Evolutionary conservation across 2,888 invertebrate genomes (phyloP).

Genomic region (Lissonota sp.): DNA sequence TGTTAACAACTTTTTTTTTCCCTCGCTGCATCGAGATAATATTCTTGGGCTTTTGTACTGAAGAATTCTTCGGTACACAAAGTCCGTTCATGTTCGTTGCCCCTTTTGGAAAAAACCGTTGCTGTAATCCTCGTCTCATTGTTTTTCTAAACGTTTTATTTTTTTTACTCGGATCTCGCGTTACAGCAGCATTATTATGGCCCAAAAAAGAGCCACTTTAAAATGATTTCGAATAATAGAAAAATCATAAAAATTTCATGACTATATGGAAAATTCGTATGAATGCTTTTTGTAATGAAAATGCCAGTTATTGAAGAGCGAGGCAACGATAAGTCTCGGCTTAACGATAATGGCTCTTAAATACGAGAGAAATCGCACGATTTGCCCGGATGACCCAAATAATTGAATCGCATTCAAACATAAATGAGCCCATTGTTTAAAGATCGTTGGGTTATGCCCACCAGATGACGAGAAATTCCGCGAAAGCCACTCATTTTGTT

Average conservation of each 20-base stretch:
- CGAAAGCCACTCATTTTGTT: slow-evolving; percentile 57
- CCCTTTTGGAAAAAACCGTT: not conserved
- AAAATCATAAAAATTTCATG: not conserved
- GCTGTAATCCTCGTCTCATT: not conserved
- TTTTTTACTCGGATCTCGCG: not conserved
- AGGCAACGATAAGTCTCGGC: slow-evolving; percentile 5
- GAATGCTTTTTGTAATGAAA: not conserved
- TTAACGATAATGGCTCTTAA: slow-evolving; percentile 12
- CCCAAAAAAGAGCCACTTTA: too few relatives aligned
- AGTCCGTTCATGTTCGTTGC: not conserved
- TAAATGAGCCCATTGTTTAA: slow-evolving; percentile 70
- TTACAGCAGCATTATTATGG: not conserved
- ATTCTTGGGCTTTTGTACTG: not conserved
- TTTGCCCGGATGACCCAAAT: slow-evolving; percentile 62
- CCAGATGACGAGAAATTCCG: slow-evolving; percentile 61
- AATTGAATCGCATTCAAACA: slow-evolving; percentile 68
- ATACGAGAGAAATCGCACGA: not conserved
- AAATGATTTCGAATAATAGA: not conserved
- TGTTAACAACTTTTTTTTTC: not conserved
- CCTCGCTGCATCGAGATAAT: not conserved
- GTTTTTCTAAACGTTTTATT: not conserved
- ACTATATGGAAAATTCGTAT: not conserved
- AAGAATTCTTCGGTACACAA: not conserved
- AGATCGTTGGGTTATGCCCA: slow-evolving; percentile 10
- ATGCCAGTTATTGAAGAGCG: not conserved